These are phyloP conservation scores for Lacanobia oleracea DNA, from an alignment of 2,888 invertebrate genomes.

Conservation along the genomic window DNA sequence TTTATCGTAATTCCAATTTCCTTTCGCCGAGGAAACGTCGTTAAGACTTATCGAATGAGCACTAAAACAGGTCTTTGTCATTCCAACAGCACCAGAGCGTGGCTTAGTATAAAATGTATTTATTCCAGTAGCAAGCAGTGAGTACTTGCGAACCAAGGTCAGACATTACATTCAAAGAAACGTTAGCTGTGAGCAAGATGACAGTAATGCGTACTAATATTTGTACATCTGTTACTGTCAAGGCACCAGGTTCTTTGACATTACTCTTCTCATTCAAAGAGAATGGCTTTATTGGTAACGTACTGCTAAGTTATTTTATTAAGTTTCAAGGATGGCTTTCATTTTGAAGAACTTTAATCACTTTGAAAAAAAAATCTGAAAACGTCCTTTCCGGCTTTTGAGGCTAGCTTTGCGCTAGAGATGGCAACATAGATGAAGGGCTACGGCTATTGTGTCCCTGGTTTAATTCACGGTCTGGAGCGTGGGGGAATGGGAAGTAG, in stretches of 20 bases:
- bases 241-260: constrained; percentile 40
- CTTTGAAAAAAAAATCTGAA: not conserved
- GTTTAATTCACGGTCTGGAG: too few species aligned
- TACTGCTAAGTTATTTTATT: not conserved
- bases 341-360: constrained; percentile 1
- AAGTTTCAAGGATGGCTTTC: constrained; percentile 12
- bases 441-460: too few species aligned
- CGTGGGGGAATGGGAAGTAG: too few species aligned
- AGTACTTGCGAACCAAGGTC: constrained; percentile 52
- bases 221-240: constrained; percentile 62
- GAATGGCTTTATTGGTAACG: constrained; percentile 21
- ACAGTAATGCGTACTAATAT: constrained; percentile 61
- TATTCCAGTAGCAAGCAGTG: constrained; percentile 42
- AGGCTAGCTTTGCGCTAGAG: too few species aligned
- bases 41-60: constrained; percentile 48
- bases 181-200: constrained; percentile 50
- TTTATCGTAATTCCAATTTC: constrained; percentile 43
- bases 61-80: constrained; percentile 48
- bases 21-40: constrained; percentile 23
- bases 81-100: constrained; percentile 34
- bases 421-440: too few species aligned
- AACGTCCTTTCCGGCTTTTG: too few species aligned
- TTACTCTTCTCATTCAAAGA: constrained; percentile 29
- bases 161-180: constrained; percentile 60
- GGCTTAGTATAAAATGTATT: constrained; percentile 55